Evolutionary conservation across 37 sponge, comb jelly and placozoan species (phyloP), one percentile per base, ranked within the genome.

Genomic region (Diacarnus erythraeanus): DNA sequence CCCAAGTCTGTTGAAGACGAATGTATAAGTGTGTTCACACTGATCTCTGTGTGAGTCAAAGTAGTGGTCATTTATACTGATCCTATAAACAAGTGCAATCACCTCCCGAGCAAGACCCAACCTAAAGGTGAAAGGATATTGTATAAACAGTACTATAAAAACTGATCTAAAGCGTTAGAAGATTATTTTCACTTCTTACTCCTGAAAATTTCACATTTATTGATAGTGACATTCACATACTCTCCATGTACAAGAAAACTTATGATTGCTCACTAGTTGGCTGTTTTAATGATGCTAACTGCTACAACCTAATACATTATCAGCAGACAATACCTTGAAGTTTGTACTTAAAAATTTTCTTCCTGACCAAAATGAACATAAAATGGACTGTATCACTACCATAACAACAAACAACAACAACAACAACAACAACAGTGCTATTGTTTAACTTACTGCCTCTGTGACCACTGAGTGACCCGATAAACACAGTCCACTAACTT

Each of bases 41-140:
- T 63, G 27, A 61, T 82, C 51, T n/a, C 64, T 42, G 66, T 82
- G 83, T 31, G 65, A 74, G 66, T 82, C 83, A 65, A 82, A 82
- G 83, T 64, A 82, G n/a, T 34, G 42, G 75, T 82, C 83, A 63
- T 64, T 39, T 64, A 75, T 44, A 39, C 66, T 65, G 66, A 82
- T 74, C 65, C 39, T 42, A 66, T 82, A 63, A 12, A 82, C 38
- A 25, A 82, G 75, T 35, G 38, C 27, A 2, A 82, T 38, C 65
- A 64, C 40, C 65, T 82, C 75, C 5, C 25, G 36, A 34, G 74
- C 75, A 38, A 82, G 66, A 18, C 20, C 12, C 65, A 44, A 51
- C 74, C 74, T 74, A 65, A 31, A 65, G 31, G 30, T 23, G n/a
- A 23, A 54, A 54, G 17, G 56, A 17, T 54, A 17, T 10, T 54